Evolutionary conservation across 2,113 vertebrate species (phyloP).

Genomic region (Dipodomys spectabilis): DNA sequence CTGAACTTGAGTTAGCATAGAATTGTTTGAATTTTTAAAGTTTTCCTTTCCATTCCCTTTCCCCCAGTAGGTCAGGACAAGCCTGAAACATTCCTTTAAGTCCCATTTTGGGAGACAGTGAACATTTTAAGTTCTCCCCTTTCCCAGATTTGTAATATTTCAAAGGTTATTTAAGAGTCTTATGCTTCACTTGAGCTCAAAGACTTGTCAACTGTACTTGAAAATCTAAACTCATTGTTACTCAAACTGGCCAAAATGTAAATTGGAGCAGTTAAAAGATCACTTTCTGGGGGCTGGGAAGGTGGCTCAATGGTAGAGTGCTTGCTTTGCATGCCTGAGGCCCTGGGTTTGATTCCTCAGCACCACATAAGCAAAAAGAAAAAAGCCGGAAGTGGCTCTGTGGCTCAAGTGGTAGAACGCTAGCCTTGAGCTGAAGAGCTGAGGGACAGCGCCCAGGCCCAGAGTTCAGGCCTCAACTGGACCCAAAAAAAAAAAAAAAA

Average conservation of each 20-base stretch:
- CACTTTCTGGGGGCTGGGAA: neutral
- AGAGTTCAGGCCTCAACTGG: too few species aligned
- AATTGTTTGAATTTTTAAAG: neutral
- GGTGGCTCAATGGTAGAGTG: too few species aligned
- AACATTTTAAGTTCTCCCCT: neutral
- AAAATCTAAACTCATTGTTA: neutral
- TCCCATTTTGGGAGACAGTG: neutral
- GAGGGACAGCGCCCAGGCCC: too few species aligned
- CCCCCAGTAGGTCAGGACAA: neutral
- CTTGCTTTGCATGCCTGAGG: too few species aligned
- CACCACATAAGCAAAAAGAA: too few species aligned
- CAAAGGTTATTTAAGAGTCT: neutral
- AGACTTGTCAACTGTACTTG: constrained; percentile 19
- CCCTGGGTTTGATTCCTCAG: too few species aligned
- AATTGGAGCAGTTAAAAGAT: neutral
- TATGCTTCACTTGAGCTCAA: neutral
- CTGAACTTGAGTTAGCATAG: neutral
- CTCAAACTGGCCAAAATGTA: neutral
- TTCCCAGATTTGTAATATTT: neutral
- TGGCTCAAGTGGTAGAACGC: too few species aligned
- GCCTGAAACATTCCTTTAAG: neutral
- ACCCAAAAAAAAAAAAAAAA: neutral
- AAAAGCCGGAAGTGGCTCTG: too few species aligned
- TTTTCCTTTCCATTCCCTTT: neutral
- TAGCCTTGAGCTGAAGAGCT: too few species aligned